Conservation (phyloP, 2,797 vertebrate genomes). For the Smutsia gigantea region DNA sequence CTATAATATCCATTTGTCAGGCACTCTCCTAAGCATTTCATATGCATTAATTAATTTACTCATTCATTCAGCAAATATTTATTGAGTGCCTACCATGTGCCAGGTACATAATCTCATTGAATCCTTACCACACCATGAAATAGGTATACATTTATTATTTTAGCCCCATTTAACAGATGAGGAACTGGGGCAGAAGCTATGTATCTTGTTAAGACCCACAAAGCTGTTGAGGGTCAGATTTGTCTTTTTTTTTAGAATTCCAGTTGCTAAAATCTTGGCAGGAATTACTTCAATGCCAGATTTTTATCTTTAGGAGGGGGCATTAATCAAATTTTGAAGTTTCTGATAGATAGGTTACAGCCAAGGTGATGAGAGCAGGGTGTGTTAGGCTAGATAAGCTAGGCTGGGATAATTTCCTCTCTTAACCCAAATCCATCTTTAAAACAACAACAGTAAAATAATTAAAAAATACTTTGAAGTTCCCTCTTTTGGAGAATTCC, state of each 20-base stretch:
- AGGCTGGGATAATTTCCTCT: background rate
- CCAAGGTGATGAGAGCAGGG: background rate
- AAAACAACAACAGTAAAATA: background rate
- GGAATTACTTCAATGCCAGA: background rate
- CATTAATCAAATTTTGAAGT: background rate
- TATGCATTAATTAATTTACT: background rate
- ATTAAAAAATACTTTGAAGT: background rate
- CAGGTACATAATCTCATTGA: background rate
- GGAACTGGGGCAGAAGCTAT: background rate
- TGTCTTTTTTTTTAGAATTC: background rate
- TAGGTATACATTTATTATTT: conserved; percentile 6
- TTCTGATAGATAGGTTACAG: background rate
- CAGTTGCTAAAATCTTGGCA: background rate
- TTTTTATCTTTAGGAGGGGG: background rate
- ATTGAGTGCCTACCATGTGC: background rate
- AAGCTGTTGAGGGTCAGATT: background rate
- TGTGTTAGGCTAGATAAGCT: background rate
- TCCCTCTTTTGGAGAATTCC: background rate
- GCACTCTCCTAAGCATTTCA: background rate
- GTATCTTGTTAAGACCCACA: background rate
- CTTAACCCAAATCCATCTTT: background rate
- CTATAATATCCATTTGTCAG: background rate
- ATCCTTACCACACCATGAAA: background rate
- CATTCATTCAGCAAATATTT: background rate
- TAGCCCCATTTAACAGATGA: background rate